Evolutionary conservation across 2,888 invertebrate species (phyloP).

Genomic region (Hecatera dysodea): DNA sequence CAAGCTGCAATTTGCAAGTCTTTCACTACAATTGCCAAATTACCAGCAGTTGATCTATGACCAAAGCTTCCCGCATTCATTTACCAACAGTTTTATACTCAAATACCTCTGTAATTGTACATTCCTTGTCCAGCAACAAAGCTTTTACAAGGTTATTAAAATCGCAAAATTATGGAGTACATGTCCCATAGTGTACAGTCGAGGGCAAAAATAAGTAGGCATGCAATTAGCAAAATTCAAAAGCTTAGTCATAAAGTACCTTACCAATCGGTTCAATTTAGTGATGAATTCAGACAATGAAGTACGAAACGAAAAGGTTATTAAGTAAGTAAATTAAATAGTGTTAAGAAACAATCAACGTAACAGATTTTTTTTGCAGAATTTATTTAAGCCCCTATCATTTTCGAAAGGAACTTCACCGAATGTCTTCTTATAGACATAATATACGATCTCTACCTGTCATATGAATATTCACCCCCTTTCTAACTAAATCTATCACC

Average conservation of each 20-base stretch:
- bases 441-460: too few relatives aligned
- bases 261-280: neutral
- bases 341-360: too few relatives aligned
- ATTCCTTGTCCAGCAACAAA: slow-evolving; percentile 11
- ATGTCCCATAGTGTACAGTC: slow-evolving; percentile 28
- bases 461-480: too few relatives aligned
- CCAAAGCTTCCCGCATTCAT: neutral
- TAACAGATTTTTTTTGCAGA: too few relatives aligned
- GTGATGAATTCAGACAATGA: too few relatives aligned
- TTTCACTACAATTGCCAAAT: neutral
- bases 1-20: neutral
- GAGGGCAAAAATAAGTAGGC: neutral
- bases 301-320: too few relatives aligned
- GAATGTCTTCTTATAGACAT: too few relatives aligned
- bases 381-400: too few relatives aligned
- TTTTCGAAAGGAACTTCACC: too few relatives aligned
- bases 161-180: slow-evolving; percentile 20
- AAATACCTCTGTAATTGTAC: slow-evolving; percentile 10
- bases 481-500: too few relatives aligned
- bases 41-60: slow-evolving; percentile 3
- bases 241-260: neutral
- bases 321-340: too few relatives aligned
- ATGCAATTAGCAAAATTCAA: neutral
- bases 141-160: slow-evolving; percentile 43
- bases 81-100: neutral